These are phyloP conservation scores for Plecturocebus donacophilus DNA, from an alignment of 2,113 vertebrate genomes.

Conservation along the genomic window DNA sequence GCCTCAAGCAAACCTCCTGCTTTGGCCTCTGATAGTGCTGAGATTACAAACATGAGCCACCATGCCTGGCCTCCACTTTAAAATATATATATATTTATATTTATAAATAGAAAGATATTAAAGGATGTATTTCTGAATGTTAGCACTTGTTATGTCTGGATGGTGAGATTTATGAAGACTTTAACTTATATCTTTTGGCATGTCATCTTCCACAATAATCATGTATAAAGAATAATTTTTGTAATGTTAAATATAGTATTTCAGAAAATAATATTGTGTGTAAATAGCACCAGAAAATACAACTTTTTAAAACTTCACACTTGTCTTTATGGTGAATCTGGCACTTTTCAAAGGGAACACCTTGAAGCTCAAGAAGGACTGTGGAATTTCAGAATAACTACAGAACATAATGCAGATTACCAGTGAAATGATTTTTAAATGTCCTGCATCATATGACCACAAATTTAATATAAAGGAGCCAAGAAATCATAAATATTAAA, in stretches of 20 bases:
- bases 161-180: constrained; percentile 19
- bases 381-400: background rate
- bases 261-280: constrained; percentile 26
- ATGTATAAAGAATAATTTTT: background rate
- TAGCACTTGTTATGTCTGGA: background rate
- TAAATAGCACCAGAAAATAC: background rate
- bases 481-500: constrained; percentile 54
- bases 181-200: background rate
- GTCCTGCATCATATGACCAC: background rate
- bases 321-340: constrained; percentile 12
- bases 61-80: background rate
- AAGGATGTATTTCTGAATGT: background rate
- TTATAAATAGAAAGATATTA: background rate
- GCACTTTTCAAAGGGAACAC: background rate
- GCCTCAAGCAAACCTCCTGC: no score
- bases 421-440: constrained; percentile 41
- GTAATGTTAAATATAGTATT: background rate
- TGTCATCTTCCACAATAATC: constrained; percentile 14
- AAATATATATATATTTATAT: background rate
- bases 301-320: constrained; percentile 27
- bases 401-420: background rate
- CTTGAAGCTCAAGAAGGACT: background rate
- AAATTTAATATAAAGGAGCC: constrained; percentile 27
- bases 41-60: no score
- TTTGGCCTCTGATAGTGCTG: no score